Conservation (phyloP, 2,113 vertebrate genomes). For the Pteronura brasiliensis region DNA sequence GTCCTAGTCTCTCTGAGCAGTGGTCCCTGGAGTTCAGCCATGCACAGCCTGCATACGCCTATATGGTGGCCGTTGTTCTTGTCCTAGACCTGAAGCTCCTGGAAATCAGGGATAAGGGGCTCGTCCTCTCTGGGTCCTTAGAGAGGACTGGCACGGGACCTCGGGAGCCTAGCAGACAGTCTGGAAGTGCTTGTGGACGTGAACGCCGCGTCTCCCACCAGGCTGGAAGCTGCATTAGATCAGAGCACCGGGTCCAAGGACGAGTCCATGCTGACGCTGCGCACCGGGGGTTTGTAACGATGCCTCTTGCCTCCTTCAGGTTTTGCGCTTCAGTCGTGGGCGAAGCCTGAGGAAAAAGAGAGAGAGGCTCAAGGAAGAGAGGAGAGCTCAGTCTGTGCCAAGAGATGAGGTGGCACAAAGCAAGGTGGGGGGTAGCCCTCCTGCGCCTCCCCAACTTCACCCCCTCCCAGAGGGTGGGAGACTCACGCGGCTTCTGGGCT, state of each 20-base stretch:
- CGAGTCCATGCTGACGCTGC: accelerated
- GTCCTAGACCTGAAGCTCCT: background rate
- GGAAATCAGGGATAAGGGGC: background rate
- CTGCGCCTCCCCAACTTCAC: background rate
- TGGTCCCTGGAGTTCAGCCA: background rate
- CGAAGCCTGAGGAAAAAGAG: constrained; percentile 95
- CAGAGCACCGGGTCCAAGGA: background rate
- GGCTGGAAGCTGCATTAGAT: background rate
- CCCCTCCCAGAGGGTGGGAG: background rate
- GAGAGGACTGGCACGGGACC: background rate
- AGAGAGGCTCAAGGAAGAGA: constrained; percentile 94
- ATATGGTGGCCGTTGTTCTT: background rate
- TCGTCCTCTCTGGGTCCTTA: background rate
- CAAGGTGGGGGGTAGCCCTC: constrained; percentile 79
- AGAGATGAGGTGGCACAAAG: constrained; percentile 91
- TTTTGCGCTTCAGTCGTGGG: constrained; percentile 93
- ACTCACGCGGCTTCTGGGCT: background rate
- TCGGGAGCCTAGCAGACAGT: background rate
- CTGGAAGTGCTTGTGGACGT: background rate
- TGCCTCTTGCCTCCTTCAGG: constrained; percentile 80
- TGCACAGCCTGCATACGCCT: background rate
- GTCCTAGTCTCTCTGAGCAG: background rate
- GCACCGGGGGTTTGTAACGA: background rate
- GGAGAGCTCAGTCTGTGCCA: constrained; percentile 96
- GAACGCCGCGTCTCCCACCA: background rate